phyloP scores from a whole-genome alignment of 2,113 vertebrate species.

The Morone chrysops region DNA sequence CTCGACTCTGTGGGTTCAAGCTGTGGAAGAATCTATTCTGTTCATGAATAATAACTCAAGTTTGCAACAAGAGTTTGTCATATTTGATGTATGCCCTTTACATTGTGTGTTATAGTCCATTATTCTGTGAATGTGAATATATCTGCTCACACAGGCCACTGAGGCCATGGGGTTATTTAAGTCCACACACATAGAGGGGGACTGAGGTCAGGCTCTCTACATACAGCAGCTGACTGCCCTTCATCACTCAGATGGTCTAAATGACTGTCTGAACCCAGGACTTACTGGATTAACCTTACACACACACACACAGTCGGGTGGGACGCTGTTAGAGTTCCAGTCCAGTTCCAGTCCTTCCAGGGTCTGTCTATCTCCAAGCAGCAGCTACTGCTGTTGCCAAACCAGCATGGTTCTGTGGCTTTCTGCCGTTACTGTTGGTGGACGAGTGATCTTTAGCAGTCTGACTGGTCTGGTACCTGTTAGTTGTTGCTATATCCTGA shows the following conservation, averaged over 20 bases:
- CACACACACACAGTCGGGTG: neutral
- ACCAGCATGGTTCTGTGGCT: neutral
- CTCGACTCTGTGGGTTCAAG: neutral
- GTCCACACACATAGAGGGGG: conserved; percentile 6
- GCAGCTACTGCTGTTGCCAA: conserved; percentile 5
- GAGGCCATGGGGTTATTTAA: conserved; percentile 30
- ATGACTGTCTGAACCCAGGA: conserved; percentile 43
- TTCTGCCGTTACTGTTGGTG: too few species aligned
- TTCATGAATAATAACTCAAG: conserved; percentile 9
- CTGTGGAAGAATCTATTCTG: neutral
- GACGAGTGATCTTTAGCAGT: neutral
- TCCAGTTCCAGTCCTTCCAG: neutral
- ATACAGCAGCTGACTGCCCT: conserved; percentile 60
- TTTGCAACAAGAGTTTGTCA: neutral
- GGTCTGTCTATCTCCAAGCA: neutral
- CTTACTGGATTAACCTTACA: conserved; percentile 45
- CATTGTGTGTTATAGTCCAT: neutral
- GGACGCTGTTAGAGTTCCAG: neutral
- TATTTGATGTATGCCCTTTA: neutral
- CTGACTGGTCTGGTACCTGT: neutral
- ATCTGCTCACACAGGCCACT: neutral
- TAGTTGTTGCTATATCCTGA: too few species aligned
- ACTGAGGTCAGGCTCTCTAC: conserved; percentile 43
- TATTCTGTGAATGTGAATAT: neutral
- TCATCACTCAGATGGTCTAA: conserved; percentile 50